Conservation (phyloP, 2,113 vertebrate species). For the Martes martes region DNA sequence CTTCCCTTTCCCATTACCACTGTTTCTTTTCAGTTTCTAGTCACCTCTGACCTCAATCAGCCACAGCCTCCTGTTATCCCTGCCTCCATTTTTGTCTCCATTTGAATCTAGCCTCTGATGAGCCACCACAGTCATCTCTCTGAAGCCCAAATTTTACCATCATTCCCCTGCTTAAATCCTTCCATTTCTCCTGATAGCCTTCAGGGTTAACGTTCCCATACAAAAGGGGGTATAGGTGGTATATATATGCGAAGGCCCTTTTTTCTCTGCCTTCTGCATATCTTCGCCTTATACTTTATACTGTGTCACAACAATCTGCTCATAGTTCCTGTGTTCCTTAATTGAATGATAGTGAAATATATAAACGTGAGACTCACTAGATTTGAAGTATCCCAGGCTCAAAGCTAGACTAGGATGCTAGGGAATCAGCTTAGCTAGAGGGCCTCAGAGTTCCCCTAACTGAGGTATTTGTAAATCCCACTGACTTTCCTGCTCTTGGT, state of each 20-base stretch:
- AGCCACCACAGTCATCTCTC: not conserved
- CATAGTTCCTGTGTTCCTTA: not conserved
- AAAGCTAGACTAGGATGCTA: not conserved
- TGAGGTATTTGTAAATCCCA: not conserved
- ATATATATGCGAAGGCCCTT: not conserved
- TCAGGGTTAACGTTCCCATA: not conserved
- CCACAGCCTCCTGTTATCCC: not conserved
- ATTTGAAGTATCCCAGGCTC: not conserved
- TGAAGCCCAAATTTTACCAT: not conserved
- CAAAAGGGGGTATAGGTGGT: not conserved
- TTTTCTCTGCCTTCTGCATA: not conserved
- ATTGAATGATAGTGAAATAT: not conserved
- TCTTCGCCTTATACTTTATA: not conserved
- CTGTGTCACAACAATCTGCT: not conserved
- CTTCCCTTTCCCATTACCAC: not conserved
- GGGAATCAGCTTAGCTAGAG: not conserved
- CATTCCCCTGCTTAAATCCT: not conserved
- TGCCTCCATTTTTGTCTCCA: not conserved
- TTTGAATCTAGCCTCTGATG: not conserved
- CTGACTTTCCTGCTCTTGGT: slow-evolving; percentile 21
- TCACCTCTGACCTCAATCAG: not conserved
- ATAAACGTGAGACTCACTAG: not conserved
- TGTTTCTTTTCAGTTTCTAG: not conserved
- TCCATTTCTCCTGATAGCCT: not conserved
- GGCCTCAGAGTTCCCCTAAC: not conserved